phyloP scores from a whole-genome alignment of 2,797 vertebrate species.

The Muscicapa striata region DNA sequence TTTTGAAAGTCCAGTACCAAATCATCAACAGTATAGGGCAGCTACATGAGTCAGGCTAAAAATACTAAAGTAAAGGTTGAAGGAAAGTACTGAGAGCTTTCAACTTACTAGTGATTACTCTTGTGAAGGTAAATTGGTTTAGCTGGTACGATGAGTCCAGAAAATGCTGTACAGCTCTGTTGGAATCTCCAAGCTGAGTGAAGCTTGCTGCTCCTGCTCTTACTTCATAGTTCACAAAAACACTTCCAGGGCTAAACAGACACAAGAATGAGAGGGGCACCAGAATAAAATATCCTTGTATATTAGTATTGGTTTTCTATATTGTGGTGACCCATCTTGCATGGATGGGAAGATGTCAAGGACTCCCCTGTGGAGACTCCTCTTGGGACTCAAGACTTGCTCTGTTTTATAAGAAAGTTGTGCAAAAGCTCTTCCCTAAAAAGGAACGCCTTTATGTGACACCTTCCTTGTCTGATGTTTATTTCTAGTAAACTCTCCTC shows the following conservation, averaged over 20 bases:
- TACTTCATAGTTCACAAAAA: conserved; percentile 73
- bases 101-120: conserved; percentile 47
- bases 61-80: neutral
- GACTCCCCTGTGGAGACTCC: neutral
- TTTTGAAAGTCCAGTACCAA: neutral
- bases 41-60: neutral
- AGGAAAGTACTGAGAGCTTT: neutral
- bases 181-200: conserved; percentile 54
- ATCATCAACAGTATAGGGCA: neutral
- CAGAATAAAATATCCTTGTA: neutral
- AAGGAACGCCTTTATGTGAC: neutral
- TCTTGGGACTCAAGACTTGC: neutral
- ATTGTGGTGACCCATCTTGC: neutral
- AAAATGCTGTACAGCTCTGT: conserved; percentile 6
- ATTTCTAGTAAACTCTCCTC: neutral
- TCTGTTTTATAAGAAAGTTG: neutral
- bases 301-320: neutral
- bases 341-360: neutral
- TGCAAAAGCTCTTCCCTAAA: neutral
- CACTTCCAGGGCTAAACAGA: conserved; percentile 80
- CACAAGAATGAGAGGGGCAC: neutral
- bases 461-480: neutral
- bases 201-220: neutral
- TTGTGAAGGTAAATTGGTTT: conserved; percentile 27
- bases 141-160: conserved; percentile 38